These are phyloP conservation scores for Caenorhabditis imperialis DNA, from an alignment of 2,888 invertebrate genomes.

Conservation along the genomic window DNA sequence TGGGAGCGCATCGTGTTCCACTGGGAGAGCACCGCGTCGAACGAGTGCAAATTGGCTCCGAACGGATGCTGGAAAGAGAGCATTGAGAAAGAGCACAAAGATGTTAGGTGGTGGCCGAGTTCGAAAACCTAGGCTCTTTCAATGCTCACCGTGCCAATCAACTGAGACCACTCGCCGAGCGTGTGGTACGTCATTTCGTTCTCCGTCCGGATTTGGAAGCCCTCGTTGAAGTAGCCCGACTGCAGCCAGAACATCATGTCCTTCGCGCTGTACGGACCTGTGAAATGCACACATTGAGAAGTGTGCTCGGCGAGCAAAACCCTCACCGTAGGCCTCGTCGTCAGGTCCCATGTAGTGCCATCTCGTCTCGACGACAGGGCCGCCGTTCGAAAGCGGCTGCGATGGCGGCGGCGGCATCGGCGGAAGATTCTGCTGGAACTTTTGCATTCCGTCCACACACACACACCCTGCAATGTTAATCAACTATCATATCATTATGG, in stretches of 20 bases:
- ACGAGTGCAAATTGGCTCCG: conserved; percentile 20
- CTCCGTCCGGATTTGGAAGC: conserved; percentile 88
- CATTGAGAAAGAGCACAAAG: neutral
- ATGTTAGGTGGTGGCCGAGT: neutral
- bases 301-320: no score
- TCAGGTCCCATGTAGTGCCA: conserved; percentile 64
- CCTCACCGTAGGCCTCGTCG: conserved; percentile 53
- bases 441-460: conserved; percentile 3
- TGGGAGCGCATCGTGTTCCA: conserved; percentile 25
- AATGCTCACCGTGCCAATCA: conserved; percentile 39
- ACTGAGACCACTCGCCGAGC: conserved; percentile 55
- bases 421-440: neutral
- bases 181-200: conserved; percentile 82
- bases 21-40: conserved; percentile 18
- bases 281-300: no score
- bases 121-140: neutral
- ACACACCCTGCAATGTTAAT: conserved; percentile 9
- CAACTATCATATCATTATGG: neutral
- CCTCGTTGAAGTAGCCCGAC: conserved; percentile 87
- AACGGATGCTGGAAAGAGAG: conserved; percentile 45
- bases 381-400: neutral
- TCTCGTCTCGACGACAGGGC: conserved; percentile 33
- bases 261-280: conserved; percentile 87
- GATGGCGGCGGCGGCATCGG: no score
- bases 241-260: conserved; percentile 92